phyloP scores from a whole-genome alignment of 2,113 vertebrate species.

The Nesoenas mayeri region DNA sequence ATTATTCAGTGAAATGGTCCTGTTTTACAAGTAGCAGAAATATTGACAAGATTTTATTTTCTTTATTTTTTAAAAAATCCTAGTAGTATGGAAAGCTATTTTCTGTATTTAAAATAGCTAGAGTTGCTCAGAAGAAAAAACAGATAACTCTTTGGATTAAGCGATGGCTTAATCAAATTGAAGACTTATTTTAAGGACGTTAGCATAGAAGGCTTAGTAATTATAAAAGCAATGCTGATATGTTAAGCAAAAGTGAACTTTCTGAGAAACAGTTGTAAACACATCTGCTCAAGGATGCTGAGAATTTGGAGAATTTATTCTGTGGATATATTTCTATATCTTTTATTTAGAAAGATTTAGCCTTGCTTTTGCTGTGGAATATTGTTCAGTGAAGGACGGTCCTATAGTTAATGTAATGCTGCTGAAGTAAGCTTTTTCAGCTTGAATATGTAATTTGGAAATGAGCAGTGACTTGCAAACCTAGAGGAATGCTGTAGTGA shows the following conservation, averaged over 20 bases:
- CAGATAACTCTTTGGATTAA: not conserved
- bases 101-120: not conserved
- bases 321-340: not conserved
- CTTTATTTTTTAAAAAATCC: not conserved
- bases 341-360: not conserved
- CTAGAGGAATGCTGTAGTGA: not conserved
- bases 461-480: not conserved
- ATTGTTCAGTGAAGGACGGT: not conserved
- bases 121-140: not conserved
- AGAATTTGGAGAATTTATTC: not conserved
- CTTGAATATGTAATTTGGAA: not conserved
- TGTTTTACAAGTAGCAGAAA: not conserved
- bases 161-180: not conserved
- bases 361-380: not conserved
- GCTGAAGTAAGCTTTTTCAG: not conserved
- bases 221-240: not conserved
- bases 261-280: not conserved
- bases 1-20: not conserved
- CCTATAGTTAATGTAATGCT: not conserved
- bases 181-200: not conserved
- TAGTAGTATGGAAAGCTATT: not conserved
- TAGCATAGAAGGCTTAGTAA: not conserved
- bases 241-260: not conserved
- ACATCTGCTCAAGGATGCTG: not conserved
- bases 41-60: not conserved